These are phyloP conservation scores for Temnothorax longispinosus DNA, from an alignment of 1,140 invertebrate genomes.

Conservation along the genomic window DNA sequence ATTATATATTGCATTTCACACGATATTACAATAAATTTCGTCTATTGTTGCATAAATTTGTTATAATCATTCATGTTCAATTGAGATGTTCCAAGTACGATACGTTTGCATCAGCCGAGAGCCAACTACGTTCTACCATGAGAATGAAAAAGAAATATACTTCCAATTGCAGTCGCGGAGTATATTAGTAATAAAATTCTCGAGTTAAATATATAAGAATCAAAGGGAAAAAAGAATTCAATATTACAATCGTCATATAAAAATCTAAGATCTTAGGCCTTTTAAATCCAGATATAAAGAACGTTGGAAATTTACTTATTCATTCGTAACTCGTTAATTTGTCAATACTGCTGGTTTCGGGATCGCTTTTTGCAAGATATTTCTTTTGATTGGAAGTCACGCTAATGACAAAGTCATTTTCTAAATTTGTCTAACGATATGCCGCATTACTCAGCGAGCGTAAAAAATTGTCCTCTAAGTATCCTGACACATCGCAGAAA, in stretches of 20 bases:
- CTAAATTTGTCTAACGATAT: conserved; percentile 33
- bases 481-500: conserved; percentile 58
- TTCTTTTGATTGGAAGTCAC: conserved; percentile 46
- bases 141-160: neutral
- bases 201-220: neutral
- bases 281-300: conserved; percentile 22
- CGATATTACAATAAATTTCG: conserved; percentile 38
- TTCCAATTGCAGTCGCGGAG: neutral
- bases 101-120: neutral
- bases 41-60: neutral
- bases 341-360: neutral
- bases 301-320: conserved; percentile 5
- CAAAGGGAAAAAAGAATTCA: neutral
- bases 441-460: conserved; percentile 3
- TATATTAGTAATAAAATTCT: neutral
- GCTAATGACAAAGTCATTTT: conserved; percentile 61
- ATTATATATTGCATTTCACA: neutral
- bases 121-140: neutral
- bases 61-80: conserved; percentile 20
- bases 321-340: conserved; percentile 11
- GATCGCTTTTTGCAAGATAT: neutral
- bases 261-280: conserved; percentile 42
- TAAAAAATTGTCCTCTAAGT: conserved; percentile 41
- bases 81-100: neutral
- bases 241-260: conserved; percentile 13